phyloP scores from a whole-genome alignment of 2,888 invertebrate species.

The Conistra vaccinii region DNA sequence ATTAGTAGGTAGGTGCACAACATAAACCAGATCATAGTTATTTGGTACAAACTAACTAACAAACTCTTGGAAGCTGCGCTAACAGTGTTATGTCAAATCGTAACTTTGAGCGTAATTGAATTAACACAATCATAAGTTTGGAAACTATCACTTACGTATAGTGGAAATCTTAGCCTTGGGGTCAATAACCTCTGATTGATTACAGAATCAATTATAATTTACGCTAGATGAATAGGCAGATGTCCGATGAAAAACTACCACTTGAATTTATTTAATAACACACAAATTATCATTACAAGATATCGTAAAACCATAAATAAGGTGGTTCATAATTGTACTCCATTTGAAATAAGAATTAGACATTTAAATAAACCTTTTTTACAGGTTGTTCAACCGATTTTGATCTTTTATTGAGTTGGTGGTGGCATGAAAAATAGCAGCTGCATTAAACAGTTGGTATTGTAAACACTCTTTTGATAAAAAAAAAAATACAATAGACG shows the following conservation, averaged over 20 bases:
- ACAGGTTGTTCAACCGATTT: too few species aligned
- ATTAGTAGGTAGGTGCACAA: neutral
- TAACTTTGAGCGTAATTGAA: slow-evolving; percentile 33
- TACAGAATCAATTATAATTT: too few species aligned
- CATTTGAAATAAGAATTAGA: too few species aligned
- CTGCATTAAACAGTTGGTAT: too few species aligned
- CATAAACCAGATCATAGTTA: slow-evolving; percentile 21
- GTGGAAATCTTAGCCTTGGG: neutral
- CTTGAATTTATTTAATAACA: neutral
- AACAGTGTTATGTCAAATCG: slow-evolving; percentile 31
- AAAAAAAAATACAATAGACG: too few species aligned
- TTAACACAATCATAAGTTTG: slow-evolving; percentile 22
- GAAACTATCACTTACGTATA: slow-evolving; percentile 5
- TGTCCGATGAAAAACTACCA: neutral
- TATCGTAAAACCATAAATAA: neutral
- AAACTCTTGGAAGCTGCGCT: slow-evolving; percentile 13
- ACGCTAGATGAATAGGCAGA: neutral
- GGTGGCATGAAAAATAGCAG: too few species aligned
- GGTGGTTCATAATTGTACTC: too few species aligned
- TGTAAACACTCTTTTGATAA: too few species aligned
- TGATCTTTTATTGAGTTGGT: too few species aligned
- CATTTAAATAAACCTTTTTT: too few species aligned
- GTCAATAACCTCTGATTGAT: slow-evolving; percentile 1
- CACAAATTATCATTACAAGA: neutral
- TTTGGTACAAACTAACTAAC: slow-evolving; percentile 4